Base-by-base conservation (phyloP, 2,113 vertebrate species). In the Pseudolaguvia tuberculata region DNA sequence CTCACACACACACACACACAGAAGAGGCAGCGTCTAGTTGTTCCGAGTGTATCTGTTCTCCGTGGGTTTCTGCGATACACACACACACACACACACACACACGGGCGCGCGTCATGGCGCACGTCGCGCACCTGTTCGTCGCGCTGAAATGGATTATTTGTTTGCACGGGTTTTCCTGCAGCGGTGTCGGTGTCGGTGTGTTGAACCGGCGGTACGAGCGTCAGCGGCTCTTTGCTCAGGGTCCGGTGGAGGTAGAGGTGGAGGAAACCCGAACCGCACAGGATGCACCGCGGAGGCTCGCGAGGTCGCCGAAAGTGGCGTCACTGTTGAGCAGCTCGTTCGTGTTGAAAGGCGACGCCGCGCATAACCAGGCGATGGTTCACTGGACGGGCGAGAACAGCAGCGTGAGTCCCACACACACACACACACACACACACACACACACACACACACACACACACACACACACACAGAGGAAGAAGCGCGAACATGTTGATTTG, bases 331-430 rank as follows among this genome's bases (percentile, higher is more conserved):
- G 95, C 92, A 94, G 94, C 84, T 97, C 96, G 58, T 98, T 98
- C 91, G 95, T 98, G 84, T 93, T 98, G 72, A 94, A 93, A 82
- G 96, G 96, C 72, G 96, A 98, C 87, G 94, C 95, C 70, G 93
- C 95, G 45, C 96, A 98, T 91, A 98, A 98, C 90, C 96, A 98
- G 90, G 96, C 96, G 85, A 98, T 98, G 94, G 96, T 98, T 85
- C 96, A 98, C 91, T 98, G 96, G 96, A 98, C 96, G 25, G 96
- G 96, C 66, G 94, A 97, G 85, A 97, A 97, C 91, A 98, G 96
- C 93, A 97, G 96, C 86, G 96, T 98, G 83, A 98, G 96, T 97
- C 87, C 12, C 68, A 4, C 27, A 61, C 15, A 15, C 58, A 61
- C 58, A 35, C 58, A 47, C 62, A 61, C 58, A 29, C 27, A 31